Evolutionary conservation across 2,797 vertebrate species (phyloP).

Genomic region (Amblyopsis hoosieri): DNA sequence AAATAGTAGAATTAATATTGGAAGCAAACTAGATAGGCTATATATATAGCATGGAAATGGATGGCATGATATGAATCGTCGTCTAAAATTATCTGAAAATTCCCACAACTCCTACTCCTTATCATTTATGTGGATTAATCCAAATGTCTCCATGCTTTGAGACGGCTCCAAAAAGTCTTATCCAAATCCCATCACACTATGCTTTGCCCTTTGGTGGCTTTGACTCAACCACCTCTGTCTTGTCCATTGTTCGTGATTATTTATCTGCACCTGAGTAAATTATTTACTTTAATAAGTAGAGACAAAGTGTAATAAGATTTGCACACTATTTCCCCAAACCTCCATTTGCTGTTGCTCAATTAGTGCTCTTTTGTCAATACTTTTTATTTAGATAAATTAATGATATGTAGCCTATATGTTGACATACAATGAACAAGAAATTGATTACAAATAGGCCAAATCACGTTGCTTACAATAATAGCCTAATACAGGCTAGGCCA

Average conservation of each 20-base stretch:
- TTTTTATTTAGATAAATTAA: too few species aligned
- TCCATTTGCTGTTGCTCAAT: too few species aligned
- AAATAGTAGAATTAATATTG: too few species aligned
- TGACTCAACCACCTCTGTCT: not conserved
- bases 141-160: conserved; percentile 48
- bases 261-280: not conserved
- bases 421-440: conserved; percentile 55
- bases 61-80: conserved; percentile 1
- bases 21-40: too few species aligned
- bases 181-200: conserved; percentile 52
- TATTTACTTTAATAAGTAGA: not conserved
- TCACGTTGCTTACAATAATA: conserved; percentile 17
- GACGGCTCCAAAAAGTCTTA: conserved; percentile 59
- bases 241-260: not conserved
- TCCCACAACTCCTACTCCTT: conserved; percentile 5
- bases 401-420: conserved; percentile 22
- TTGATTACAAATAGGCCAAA: conserved; percentile 44
- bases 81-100: conserved; percentile 27
- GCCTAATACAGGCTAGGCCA: too few species aligned
- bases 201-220: conserved; percentile 5
- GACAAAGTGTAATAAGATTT: not conserved
- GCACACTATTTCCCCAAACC: too few species aligned
- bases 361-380: too few species aligned
- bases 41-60: too few species aligned
- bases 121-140: conserved; percentile 54